Evolutionary conservation across 2,797 vertebrate genomes (phyloP), one percentile per base, ranked within the genome.

Genomic region (Discoglossus pictus): DNA sequence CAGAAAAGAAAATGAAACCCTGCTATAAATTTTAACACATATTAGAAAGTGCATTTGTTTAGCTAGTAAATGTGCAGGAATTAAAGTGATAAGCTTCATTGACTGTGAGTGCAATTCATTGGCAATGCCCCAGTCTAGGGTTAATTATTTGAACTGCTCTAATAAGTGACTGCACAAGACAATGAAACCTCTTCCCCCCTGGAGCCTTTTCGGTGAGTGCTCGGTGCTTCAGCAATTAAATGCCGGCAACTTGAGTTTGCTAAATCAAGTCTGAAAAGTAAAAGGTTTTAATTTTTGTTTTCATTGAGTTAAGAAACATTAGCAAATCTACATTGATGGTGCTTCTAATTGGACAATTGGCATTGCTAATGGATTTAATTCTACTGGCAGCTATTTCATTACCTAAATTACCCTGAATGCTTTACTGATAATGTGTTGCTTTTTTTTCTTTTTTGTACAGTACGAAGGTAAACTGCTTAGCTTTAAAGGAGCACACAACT

Each of bases 261-360:
- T 42, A 4, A 65, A 61, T 44, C 21, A 42, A 5, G 61, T 42
- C 6, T 2, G 54, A 63, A 63, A 51, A 71, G 68, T 25, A 59
- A 71, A 70, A 59, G 42, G 15, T 40, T 80, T 81, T 56, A 63
- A 51, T 27, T 71, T 71, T 64, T 71, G 61, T 71, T 71, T 71
- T 67, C 51, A 68, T 39, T 25, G 39, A 63, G 71, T 35, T 55
- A 66, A 56, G 39, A 63, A 44, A 24, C 15, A 0, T 78, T 79
- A 70, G 50, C 25, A 72, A 61, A 51, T 73, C 48, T 43, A 38
- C 35, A 17, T 35, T 61, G 74, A 74, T 52, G 15, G 55, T 48
- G 61, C 46, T 7, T 40, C 72, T 83, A 74, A 79, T 81, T 75
- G 60, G 65, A 61, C 56, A 79, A 38, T 82, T 82, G 70, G 39